Evolutionary conservation across 2,888 invertebrate species (phyloP), one percentile per base, ranked within the genome.

Genomic region (Habrosyne pyritoides): DNA sequence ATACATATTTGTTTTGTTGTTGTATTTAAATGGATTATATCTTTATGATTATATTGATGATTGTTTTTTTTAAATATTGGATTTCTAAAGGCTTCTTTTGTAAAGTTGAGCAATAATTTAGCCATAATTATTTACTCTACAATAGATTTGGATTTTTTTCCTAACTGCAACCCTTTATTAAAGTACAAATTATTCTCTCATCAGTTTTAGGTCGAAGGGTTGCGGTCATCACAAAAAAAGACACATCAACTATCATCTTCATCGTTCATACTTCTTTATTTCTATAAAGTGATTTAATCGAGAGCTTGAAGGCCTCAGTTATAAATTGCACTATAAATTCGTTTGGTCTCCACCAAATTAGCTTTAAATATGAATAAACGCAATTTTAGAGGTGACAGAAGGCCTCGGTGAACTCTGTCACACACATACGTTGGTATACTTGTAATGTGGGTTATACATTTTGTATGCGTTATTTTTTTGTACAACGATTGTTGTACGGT

Each of bases 121-220:
- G 12, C 7, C 33, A 12, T 12, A 24, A 14, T 0, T 12, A 6
- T 36, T 36, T 3, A 33, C n/a, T 33, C 56, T 54, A 60, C 57
- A 57, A 60, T 61, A 59, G 61, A 55, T 62, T 55, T 58, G 61
- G 61, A 59, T n/a, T 59, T 66, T 58, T 51, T 61, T 58, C 53
- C 57, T 54, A 68, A 66, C 77, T 78, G 83, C 73, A 78, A 66
- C 71, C 77, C 86, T 86, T 86, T 76, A 74, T 81, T 67, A 81
- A 87, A 91, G 91, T 91, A 91, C 91, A 91, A 91, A 91, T 89
- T 86, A 91, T 89, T 86, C 70, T 87, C 85, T 87, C 87, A 78
- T 85, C 81, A 76, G 78, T 81, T 89, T 79, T 89, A 91, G 90
- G 86, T 81, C 71, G 64, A 79, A 79, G 83, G 83, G 79, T 68